Evolutionary conservation across 1,140 invertebrate genomes (phyloP).

Genomic region (Trichomalopsis sarcophagae): DNA sequence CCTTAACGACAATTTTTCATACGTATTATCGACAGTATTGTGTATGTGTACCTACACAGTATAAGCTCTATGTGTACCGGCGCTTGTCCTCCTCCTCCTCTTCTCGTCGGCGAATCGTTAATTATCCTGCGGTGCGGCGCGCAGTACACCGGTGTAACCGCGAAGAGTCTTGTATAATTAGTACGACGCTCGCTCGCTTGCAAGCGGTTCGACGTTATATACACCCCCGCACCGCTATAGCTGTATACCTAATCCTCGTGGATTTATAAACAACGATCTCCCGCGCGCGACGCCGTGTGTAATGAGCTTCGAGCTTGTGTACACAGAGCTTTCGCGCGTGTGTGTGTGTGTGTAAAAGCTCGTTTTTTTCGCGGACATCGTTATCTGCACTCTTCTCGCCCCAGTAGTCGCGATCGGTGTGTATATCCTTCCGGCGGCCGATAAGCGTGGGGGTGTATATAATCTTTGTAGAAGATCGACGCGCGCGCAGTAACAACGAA

Average conservation of each 20-base stretch:
- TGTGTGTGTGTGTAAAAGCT: no score
- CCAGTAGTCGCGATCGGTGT: no score
- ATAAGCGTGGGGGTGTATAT: no score
- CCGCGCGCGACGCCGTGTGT: no score
- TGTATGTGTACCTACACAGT: neutral
- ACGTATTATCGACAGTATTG: no score
- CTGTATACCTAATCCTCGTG: neutral
- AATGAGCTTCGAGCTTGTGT: no score
- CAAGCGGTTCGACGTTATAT: neutral
- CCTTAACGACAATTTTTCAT: no score
- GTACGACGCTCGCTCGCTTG: neutral
- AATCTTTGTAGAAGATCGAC: no score
- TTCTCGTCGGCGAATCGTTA: neutral
- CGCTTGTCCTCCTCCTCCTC: neutral
- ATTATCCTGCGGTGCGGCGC: neutral
- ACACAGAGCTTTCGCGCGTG: no score
- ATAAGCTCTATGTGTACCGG: neutral
- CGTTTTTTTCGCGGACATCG: no score
- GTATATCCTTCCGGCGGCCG: no score
- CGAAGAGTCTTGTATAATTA: conserved; percentile 17
- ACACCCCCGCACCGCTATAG: neutral
- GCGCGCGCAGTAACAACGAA: neutral
- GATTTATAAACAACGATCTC: conserved; percentile 2
- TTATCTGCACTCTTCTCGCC: neutral
- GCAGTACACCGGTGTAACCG: neutral